Percentiles rank a stretch among this genome's conserved stretches.
Evolutionary conservation across 2,888 invertebrate species (phyloP).

Genomic region (Resseliella maxima): DNA sequence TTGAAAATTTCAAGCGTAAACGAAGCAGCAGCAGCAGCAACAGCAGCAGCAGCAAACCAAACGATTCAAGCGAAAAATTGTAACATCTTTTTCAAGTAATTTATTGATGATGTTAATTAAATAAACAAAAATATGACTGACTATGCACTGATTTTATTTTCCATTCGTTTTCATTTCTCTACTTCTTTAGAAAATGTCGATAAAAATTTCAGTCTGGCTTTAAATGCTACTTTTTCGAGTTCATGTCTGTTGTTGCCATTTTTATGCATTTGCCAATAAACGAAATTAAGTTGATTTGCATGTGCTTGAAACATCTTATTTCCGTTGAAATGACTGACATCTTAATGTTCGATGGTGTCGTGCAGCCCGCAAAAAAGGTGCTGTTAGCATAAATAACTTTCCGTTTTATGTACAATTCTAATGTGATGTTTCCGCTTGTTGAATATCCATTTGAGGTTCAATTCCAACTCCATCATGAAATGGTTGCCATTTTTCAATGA

Average conservation of each 20-base stretch:
- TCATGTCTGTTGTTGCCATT: not conserved
- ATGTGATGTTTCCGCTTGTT: conserved; percentile 47
- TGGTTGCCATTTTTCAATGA: not conserved
- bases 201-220: no score
- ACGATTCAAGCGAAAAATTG: conserved; percentile 44
- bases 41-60: no score
- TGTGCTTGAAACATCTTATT: conserved; percentile 36
- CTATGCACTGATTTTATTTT: not conserved
- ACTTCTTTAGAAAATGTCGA: no score
- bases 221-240: no score
- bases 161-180: no score
- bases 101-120: conserved; percentile 11
- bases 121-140: not conserved
- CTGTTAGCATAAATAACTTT: conserved; percentile 36
- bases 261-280: not conserved
- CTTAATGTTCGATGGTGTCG: not conserved
- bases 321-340: not conserved
- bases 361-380: not conserved
- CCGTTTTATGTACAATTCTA: conserved; percentile 23
- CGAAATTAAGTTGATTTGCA: not conserved
- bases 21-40: no score
- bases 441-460: not conserved
- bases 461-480: not conserved
- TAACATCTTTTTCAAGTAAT: not conserved
- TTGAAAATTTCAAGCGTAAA: not conserved